Percentiles rank a stretch among this genome's conserved stretches.
Evolutionary conservation across 2,797 vertebrate species (phyloP).

Genomic region (Ceyx erithaca): DNA sequence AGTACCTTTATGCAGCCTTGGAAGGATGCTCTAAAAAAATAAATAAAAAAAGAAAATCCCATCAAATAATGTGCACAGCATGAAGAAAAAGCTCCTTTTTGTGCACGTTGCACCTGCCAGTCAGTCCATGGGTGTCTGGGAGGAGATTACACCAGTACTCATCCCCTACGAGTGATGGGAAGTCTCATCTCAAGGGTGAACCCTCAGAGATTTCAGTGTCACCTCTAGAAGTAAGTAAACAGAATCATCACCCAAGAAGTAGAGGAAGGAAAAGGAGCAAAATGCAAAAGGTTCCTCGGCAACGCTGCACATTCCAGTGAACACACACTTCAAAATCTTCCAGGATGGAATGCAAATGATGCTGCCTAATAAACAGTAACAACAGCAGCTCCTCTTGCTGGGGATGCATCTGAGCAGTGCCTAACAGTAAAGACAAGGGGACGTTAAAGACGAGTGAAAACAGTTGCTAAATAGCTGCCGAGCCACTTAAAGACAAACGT

Average conservation of each 20-base stretch:
- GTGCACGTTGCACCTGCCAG: not conserved
- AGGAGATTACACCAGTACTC: not conserved
- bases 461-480: not conserved
- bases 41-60: not conserved
- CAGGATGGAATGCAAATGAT: not conserved
- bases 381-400: not conserved
- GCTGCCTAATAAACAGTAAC: not conserved
- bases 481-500: not conserved
- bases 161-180: not conserved
- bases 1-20: not conserved
- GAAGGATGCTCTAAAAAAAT: not conserved
- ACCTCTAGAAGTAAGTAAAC: not conserved
- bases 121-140: fast-evolving
- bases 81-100: not conserved
- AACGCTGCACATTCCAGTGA: not conserved
- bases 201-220: not conserved
- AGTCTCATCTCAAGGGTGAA: not conserved
- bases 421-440: not conserved
- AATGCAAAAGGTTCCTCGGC: not conserved
- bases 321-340: not conserved
- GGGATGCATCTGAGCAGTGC: not conserved
- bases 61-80: fast-evolving
- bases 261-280: not conserved
- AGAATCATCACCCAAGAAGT: fast-evolving
- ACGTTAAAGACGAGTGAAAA: not conserved